Conservation (phyloP, 1,140 invertebrate species). For the Drosophila neocordata region DNA sequence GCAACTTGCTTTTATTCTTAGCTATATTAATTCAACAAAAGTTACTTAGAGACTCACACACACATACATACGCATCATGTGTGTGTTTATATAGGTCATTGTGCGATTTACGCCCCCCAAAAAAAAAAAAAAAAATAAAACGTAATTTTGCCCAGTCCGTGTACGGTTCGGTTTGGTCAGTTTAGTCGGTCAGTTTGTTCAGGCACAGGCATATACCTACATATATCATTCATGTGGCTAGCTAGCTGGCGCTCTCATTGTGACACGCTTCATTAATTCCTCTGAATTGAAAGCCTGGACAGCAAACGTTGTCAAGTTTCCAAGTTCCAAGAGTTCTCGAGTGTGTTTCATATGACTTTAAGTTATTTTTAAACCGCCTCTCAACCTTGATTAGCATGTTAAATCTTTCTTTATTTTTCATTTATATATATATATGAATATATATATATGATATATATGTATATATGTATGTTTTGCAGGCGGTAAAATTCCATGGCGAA, state of each 20-base stretch:
- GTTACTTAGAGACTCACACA: conserved; percentile 36
- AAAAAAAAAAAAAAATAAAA: conserved; percentile 37
- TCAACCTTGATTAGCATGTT: conserved; percentile 66
- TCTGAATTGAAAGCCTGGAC: conserved; percentile 58
- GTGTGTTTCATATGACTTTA: conserved; percentile 33
- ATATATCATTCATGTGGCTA: conserved; percentile 45
- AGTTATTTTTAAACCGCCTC: conserved; percentile 62
- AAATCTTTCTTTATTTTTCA: conserved; percentile 35
- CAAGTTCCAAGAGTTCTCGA: conserved; percentile 16
- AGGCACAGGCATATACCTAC: conserved; percentile 25
- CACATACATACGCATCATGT: conserved; percentile 20
- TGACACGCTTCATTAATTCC: conserved; percentile 74
- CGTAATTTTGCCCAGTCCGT: conserved; percentile 28
- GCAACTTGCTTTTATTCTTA: conserved; percentile 22
- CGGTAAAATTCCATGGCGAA: conserved; percentile 64
- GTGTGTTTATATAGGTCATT: conserved; percentile 63
- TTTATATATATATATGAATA: not conserved
- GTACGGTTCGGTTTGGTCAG: not conserved
- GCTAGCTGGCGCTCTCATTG: conserved; percentile 40
- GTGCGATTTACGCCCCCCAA: conserved; percentile 41
- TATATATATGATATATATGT: not conserved
- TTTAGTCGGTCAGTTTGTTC: conserved; percentile 8
- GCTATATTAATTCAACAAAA: conserved; percentile 51
- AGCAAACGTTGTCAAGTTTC: conserved; percentile 36
- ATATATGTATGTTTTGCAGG: conserved; percentile 20